Percentiles rank a stretch among this genome's conserved stretches.
Conservation (phyloP, 2,888 invertebrate species). For the Orchesellides sinensis region DNA sequence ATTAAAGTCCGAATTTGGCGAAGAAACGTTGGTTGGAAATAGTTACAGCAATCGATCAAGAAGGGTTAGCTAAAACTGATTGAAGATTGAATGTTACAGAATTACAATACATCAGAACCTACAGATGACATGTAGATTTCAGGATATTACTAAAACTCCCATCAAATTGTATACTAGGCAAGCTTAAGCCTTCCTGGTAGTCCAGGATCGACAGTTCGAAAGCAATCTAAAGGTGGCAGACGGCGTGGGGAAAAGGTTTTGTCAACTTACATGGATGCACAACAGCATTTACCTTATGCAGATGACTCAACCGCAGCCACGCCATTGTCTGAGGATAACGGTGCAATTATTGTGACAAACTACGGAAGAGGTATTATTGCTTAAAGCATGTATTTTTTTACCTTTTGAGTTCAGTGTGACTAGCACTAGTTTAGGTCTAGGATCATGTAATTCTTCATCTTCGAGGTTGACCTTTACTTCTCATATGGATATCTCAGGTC, state of each 20-base stretch:
- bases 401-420: not conserved
- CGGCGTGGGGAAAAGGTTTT: slow-evolving; percentile 93
- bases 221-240: slow-evolving; percentile 91
- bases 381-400: not conserved
- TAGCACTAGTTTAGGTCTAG: slow-evolving; percentile 76
- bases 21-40: slow-evolving; percentile 86
- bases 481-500: slow-evolving; percentile 78
- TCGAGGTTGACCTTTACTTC: slow-evolving; percentile 96
- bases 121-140: not conserved
- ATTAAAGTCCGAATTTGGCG: slow-evolving; percentile 89
- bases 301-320: slow-evolving; percentile 98
- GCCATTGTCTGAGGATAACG: slow-evolving; percentile 98
- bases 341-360: slow-evolving; percentile 94
- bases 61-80: slow-evolving; percentile 84
- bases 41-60: slow-evolving; percentile 81
- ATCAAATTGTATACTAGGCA: no score
- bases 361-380: slow-evolving; percentile 78
- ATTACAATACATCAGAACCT: not conserved
- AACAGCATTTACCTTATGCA: slow-evolving; percentile 95
- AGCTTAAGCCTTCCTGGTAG: slow-evolving; percentile 98
- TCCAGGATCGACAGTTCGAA: slow-evolving; percentile 94
- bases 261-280: slow-evolving; percentile 88
- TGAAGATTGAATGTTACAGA: no score
- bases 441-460: slow-evolving; percentile 93
- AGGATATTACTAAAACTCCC: no score